Base-by-base conservation (phyloP, 1,140 invertebrate species). In the Hyles euphorbiae region DNA sequence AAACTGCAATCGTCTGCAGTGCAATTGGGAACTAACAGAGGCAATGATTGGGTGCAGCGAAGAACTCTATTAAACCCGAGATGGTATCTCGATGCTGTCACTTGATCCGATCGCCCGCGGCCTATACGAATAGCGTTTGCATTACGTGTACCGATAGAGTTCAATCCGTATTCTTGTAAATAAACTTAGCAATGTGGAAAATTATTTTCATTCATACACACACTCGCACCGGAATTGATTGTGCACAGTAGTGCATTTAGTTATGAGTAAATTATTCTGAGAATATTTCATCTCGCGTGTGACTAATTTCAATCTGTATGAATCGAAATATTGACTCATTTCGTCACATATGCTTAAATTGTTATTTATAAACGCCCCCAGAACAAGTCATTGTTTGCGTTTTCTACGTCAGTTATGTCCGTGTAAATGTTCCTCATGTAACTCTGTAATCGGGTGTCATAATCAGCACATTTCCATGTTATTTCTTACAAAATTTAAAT, bases 61-160 rank as follows among this genome's bases (percentile, higher is more conserved):
- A 76, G 72, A 83, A 82, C 70, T 85, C 81, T 74, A 82, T 85
- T 85, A 83, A 73, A 78, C 69, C 65, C 59, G 66, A 65, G 73
- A 78, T 77, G 65, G 70, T 78, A 79, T 81, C 72, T 73, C 64
- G 70, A 48, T 62, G 68, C 69, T 80, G 79, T 85, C 78, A 74
- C 74, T 73, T 76, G 78, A 76, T 69, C 70, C 67, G 68, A 58
- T 70, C 65, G 77, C 74, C 72, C 65, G 79, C 71, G 70, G 77
- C 76, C 74, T 71, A 67, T 68, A 65, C 58, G 68, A 70, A 70
- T 67, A 65, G 53, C 57, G 61, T 50, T 55, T 66, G 56, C 52
- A 66, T 76, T 70, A 48, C n/a, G 46, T 40, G 36, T 40, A 40
- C 36, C 36, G 8, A 40, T 40, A 40, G 36, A 40, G 36, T 40